Evolutionary conservation across 1,140 invertebrate genomes (phyloP).

Genomic region (Pemphigus obesinymphae): DNA sequence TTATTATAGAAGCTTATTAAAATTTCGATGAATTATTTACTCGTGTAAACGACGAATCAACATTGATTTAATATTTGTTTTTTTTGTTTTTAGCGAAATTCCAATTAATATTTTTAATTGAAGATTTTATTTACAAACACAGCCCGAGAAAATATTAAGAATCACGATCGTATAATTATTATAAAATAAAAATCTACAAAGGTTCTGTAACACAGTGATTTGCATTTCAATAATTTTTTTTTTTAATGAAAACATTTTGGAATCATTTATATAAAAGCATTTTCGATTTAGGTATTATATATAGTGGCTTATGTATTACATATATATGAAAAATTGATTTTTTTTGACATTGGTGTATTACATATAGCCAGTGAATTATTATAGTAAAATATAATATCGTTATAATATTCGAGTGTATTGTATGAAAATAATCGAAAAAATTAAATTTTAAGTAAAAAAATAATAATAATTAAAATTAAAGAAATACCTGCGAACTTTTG

Average conservation of each 20-base stretch:
- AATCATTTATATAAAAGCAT: neutral
- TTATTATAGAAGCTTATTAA: too few relatives aligned
- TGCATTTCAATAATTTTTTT: neutral
- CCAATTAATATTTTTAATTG: conserved; percentile 17
- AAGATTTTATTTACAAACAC: neutral
- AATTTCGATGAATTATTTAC: neutral
- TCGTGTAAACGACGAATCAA: neutral
- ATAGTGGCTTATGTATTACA: too few relatives aligned
- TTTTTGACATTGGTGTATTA: too few relatives aligned
- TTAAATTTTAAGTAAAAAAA: too few relatives aligned
- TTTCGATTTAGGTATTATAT: neutral
- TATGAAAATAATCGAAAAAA: too few relatives aligned
- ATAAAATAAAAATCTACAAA: neutral
- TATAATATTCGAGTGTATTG: too few relatives aligned
- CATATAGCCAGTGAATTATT: too few relatives aligned
- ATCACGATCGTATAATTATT: neutral
- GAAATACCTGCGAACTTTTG: neutral
- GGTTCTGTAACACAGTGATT: neutral
- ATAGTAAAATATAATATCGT: too few relatives aligned
- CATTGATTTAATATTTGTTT: neutral
- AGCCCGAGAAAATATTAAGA: neutral
- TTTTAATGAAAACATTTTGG: neutral
- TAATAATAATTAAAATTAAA: too few relatives aligned
- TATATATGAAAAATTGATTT: too few relatives aligned
- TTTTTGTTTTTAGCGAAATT: neutral